phyloP scores from a whole-genome alignment of 2,888 invertebrate genomes.

The Graphium colonna region DNA sequence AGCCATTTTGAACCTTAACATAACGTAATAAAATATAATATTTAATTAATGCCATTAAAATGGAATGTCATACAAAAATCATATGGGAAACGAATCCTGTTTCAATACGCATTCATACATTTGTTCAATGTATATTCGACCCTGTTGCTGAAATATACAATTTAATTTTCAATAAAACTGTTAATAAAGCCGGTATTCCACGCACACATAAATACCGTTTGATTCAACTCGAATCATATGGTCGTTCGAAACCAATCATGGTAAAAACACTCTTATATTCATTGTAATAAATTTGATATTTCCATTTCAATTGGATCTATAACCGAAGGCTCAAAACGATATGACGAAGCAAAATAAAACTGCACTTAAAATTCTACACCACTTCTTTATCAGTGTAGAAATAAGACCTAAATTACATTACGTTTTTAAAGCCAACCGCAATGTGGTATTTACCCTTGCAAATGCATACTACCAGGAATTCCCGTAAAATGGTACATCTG shows the following conservation, averaged over 20 bases:
- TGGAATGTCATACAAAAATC: constrained; percentile 73
- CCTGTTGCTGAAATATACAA: background rate
- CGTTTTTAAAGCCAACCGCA: constrained; percentile 6
- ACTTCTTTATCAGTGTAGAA: background rate
- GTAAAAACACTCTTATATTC: constrained; percentile 29
- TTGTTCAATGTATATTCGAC: constrained; percentile 27
- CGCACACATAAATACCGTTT: constrained; percentile 39
- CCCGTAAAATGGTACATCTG: constrained; percentile 38
- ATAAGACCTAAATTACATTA: constrained; percentile 11
- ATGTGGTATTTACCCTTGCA: constrained; percentile 5
- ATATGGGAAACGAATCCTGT: constrained; percentile 73
- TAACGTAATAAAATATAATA: constrained; percentile 25
- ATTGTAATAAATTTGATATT: rapidly evolving
- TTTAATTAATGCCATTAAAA: constrained; percentile 30
- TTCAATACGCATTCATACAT: constrained; percentile 41
- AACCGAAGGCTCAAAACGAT: constrained; percentile 13
- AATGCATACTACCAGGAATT: constrained; percentile 31
- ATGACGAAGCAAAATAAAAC: constrained; percentile 22
- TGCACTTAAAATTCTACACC: constrained; percentile 2
- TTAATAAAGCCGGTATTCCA: constrained; percentile 42
- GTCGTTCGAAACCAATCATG: constrained; percentile 29
- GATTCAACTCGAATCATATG: constrained; percentile 67
- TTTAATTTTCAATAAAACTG: constrained; percentile 19
- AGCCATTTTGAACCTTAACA: constrained; percentile 34
- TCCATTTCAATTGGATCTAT: constrained; percentile 4